Percentiles rank a stretch among this genome's conserved stretches.
phyloP scores from a whole-genome alignment of 2,797 vertebrate species.

The Sebastes nivosus region DNA sequence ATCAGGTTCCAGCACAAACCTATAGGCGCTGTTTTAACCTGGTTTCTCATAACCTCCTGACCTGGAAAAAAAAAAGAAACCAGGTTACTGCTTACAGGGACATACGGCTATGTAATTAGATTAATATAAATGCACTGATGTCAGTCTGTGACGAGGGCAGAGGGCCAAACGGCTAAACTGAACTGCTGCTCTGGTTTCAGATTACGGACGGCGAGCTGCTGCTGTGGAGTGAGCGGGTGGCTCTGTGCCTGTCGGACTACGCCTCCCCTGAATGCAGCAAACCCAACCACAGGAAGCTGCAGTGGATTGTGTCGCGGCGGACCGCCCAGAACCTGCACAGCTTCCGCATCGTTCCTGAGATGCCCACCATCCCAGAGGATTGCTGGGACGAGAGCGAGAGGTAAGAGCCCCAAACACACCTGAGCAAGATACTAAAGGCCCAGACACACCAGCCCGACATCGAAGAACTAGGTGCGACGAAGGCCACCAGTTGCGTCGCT shows the following conservation, averaged over 20 bases:
- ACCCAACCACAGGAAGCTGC: conserved; percentile 92
- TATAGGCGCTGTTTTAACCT: not conserved
- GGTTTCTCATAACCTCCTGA: not conserved
- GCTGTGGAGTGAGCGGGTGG: conserved; percentile 91
- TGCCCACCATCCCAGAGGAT: conserved; percentile 95
- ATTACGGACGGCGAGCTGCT: conserved; percentile 88
- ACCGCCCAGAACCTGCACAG: conserved; percentile 95
- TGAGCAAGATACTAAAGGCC: fast-evolving
- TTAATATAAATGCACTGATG: not conserved
- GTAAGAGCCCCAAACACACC: conserved; percentile 65
- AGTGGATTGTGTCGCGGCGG: conserved; percentile 95
- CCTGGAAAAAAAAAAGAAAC: not conserved
- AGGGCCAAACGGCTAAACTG: not conserved
- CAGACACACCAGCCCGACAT: not conserved
- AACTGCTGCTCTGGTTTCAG: conserved; percentile 73
- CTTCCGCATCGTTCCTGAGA: conserved; percentile 90
- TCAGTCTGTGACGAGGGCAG: not conserved
- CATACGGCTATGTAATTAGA: not conserved
- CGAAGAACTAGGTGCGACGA: too few species aligned
- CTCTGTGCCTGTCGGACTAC: conserved; percentile 92
- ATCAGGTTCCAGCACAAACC: conserved; percentile 24
- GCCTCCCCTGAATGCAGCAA: conserved; percentile 95
- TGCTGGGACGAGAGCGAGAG: conserved; percentile 90
- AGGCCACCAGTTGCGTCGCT: too few species aligned
- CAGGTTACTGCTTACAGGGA: not conserved